These are phyloP conservation scores for Ariopsis seemanni DNA, from an alignment of 2,113 vertebrate genomes.

Conservation along the genomic window DNA sequence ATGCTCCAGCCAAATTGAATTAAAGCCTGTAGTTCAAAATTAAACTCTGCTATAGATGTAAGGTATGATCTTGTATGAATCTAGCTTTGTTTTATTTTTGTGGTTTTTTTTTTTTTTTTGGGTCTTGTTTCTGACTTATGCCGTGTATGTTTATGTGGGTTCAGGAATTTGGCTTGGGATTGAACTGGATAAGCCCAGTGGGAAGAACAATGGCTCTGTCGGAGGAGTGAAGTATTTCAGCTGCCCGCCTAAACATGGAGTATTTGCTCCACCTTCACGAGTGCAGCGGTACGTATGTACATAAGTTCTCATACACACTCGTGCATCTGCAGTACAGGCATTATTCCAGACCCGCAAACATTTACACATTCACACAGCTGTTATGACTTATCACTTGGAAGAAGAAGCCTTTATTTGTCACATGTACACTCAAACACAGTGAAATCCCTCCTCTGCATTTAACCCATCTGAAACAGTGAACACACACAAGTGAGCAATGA, in stretches of 20 bases:
- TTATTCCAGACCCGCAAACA: neutral
- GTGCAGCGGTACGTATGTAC: constrained; percentile 84
- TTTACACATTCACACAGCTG: neutral
- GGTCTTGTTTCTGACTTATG: neutral
- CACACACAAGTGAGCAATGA: no score
- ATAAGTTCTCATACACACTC: neutral
- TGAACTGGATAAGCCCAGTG: constrained; percentile 90
- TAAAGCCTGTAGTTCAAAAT: neutral
- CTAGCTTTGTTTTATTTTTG: neutral
- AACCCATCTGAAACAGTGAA: no score
- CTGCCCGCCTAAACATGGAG: constrained; percentile 87
- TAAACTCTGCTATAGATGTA: neutral
- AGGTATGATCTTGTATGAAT: neutral
- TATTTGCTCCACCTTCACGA: constrained; percentile 91
- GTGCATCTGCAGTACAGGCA: neutral
- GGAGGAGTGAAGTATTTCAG: constrained; percentile 90
- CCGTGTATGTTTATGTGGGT: constrained; percentile 28
- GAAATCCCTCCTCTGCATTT: no score
- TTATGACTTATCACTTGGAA: no score
- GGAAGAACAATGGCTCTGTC: constrained; percentile 93
- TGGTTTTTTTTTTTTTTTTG: neutral
- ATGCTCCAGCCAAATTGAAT: neutral
- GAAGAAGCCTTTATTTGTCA: no score
- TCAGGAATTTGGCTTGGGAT: constrained; percentile 93
- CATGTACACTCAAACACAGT: no score